A percentile compares a stretch with the other conserved stretches of the same genome.
phyloP scores from a whole-genome alignment of 64 coral and sea anemone genomes.

The Hydrozoanthus tunicans region DNA sequence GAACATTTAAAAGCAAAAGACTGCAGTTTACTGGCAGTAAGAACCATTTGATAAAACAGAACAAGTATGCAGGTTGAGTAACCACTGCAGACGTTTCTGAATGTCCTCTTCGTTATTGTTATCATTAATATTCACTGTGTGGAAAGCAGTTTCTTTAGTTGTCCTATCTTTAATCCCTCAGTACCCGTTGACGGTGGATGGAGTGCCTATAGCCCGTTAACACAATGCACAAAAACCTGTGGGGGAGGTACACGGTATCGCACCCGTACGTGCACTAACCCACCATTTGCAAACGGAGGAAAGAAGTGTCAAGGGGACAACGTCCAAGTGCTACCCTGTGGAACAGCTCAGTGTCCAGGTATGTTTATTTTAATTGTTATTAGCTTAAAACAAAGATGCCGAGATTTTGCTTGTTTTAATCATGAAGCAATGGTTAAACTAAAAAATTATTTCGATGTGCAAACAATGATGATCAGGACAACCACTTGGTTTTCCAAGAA shows the following conservation, averaged over 20 bases:
- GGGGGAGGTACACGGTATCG: constrained; percentile 34
- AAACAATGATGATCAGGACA: too few species aligned
- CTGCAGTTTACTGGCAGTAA: too few species aligned
- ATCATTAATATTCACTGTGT: too few species aligned
- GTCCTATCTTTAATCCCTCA: background rate
- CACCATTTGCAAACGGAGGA: constrained; percentile 22
- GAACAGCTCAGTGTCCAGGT: background rate
- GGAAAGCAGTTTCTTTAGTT: background rate
- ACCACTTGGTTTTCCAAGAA: too few species aligned
- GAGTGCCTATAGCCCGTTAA: background rate
- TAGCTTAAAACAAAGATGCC: background rate
- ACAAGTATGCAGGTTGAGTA: too few species aligned
- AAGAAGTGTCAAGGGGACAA: constrained; percentile 15
- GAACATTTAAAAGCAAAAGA: too few species aligned
- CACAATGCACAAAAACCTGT: constrained; percentile 22
- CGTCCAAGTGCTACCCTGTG: background rate
- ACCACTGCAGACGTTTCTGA: too few species aligned
- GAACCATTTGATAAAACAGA: too few species aligned
- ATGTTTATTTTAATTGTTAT: background rate
- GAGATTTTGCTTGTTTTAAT: background rate
- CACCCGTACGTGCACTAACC: constrained; percentile 3
- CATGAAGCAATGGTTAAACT: background rate
- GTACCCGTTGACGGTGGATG: background rate
- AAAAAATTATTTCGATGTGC: too few species aligned
- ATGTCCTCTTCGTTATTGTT: too few species aligned